phyloP scores from a whole-genome alignment of 2,113 vertebrate species.

The Mystacornis crossleyi region DNA sequence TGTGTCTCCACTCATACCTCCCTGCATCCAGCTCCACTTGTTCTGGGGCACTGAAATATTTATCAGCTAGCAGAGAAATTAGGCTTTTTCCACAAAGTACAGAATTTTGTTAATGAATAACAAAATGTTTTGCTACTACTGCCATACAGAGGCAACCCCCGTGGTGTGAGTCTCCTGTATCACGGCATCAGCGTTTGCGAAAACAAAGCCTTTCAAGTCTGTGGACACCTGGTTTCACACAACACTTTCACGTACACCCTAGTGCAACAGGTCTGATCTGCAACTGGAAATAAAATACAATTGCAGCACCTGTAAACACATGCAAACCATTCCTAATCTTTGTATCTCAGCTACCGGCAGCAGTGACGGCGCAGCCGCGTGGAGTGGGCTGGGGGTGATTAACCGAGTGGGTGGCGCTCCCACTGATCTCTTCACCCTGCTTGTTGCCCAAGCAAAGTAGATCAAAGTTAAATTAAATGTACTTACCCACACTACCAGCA shows the following conservation, averaged over 20 bases:
- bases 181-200: not conserved
- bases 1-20: not conserved
- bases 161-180: not conserved
- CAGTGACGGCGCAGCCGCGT: not conserved
- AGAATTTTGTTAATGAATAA: not conserved
- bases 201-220: constrained; percentile 6
- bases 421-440: constrained; percentile 1
- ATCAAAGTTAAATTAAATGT: not conserved
- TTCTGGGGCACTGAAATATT: not conserved
- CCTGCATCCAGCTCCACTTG: not conserved
- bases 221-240: not conserved
- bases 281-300: not conserved
- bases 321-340: constrained; percentile 13
- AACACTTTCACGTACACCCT: not conserved
- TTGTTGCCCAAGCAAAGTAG: constrained; percentile 30
- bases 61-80: not conserved
- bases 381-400: not conserved
- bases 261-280: constrained; percentile 19
- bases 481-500: not conserved
- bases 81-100: not conserved
- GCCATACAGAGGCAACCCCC: not conserved
- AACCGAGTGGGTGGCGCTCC: not conserved
- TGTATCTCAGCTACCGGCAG: not conserved
- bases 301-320: constrained; percentile 32
- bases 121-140: not conserved